Evolutionary conservation across 2,113 vertebrate species (phyloP).

Genomic region (Micromys minutus): DNA sequence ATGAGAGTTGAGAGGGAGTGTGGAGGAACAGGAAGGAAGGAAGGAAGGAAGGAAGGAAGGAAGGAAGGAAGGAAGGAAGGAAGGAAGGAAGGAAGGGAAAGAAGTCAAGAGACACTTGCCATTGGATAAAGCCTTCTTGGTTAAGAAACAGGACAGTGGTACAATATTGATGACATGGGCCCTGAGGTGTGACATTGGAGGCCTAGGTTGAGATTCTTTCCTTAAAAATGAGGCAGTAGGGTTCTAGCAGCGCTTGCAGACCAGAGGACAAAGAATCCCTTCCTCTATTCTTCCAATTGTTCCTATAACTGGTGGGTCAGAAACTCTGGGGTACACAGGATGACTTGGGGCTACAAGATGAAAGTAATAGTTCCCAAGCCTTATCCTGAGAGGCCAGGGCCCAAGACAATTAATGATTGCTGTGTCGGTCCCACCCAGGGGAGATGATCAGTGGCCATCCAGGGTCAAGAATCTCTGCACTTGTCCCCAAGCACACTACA

Average conservation of each 20-base stretch:
- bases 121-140: neutral
- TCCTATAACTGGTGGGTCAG: neutral
- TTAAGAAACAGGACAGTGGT: neutral
- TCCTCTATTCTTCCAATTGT: fast-evolving
- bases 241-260: neutral
- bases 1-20: neutral
- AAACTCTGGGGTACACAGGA: neutral
- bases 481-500: neutral
- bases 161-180: neutral
- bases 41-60: too few species aligned
- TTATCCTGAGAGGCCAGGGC: neutral
- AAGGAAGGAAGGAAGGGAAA: neutral
- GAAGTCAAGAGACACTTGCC: neutral
- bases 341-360: fast-evolving
- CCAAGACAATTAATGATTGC: neutral
- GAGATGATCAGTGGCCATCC: fast-evolving
- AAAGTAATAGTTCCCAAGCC: fast-evolving
- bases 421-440: neutral
- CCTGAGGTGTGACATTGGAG: fast-evolving
- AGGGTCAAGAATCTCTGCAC: neutral
- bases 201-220: neutral
- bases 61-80: neutral
- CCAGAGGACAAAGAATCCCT: neutral
- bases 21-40: neutral
- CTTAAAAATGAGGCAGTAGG: neutral